phyloP scores from a whole-genome alignment of 2,113 vertebrate species.

The Nymphicus hollandicus region DNA sequence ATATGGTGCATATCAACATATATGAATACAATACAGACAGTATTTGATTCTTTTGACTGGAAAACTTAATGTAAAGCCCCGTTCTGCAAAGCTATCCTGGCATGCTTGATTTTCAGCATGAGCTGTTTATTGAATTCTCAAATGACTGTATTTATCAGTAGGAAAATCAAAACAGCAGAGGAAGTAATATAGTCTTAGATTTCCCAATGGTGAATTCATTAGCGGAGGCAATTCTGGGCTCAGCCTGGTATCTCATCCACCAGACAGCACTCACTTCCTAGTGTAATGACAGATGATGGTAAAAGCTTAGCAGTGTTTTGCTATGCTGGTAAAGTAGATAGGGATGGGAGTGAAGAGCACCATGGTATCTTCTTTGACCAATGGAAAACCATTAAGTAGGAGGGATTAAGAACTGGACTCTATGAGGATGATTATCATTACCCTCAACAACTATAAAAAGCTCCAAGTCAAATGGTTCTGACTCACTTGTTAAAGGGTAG shows the following conservation, averaged over 20 bases:
- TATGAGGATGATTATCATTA: conserved; percentile 1
- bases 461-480: conserved; percentile 42
- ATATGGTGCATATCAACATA: neutral
- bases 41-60: neutral
- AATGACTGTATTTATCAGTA: neutral
- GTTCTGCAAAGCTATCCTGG: neutral
- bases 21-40: neutral
- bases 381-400: neutral
- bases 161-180: conserved; percentile 46
- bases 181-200: conserved; percentile 37
- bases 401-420: conserved; percentile 13
- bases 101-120: conserved; percentile 8
- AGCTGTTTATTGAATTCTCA: conserved; percentile 25
- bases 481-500: conserved; percentile 44
- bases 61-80: neutral
- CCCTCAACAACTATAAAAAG: conserved; percentile 57
- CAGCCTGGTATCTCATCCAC: conserved; percentile 20
- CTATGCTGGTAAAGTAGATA: neutral
- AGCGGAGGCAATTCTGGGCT: neutral
- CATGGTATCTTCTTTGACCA: neutral
- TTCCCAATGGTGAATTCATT: conserved; percentile 54
- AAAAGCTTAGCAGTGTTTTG: conserved; percentile 14
- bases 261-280: neutral
- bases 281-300: neutral
- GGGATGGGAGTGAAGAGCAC: neutral